Conservation (phyloP, 2,888 invertebrate species). For the Nezara viridula region DNA sequence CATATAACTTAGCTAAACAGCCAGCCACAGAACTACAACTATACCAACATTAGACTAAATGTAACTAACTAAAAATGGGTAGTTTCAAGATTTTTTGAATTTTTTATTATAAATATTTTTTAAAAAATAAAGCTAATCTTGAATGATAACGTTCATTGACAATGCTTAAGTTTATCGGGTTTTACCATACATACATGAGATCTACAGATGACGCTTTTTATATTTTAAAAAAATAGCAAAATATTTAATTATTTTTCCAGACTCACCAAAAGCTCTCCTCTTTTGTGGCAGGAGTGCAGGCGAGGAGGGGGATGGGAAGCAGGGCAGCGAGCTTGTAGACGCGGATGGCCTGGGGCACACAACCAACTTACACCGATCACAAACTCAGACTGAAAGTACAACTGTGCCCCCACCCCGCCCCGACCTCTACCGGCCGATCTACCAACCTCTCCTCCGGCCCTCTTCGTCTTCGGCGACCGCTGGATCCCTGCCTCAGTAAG, state of each 20-base stretch:
- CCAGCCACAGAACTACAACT: background rate
- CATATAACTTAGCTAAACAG: background rate
- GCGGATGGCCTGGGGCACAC: too few species aligned
- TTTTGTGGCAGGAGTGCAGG: background rate
- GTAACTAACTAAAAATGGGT: background rate
- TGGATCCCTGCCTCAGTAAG: background rate
- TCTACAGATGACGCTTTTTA: too few species aligned
- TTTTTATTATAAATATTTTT: too few species aligned
- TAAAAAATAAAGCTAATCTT: background rate
- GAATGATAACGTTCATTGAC: background rate
- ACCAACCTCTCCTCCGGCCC: background rate
- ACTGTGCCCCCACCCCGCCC: background rate
- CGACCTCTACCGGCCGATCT: conserved; percentile 5
- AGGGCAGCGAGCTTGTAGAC: too few species aligned
- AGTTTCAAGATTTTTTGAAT: too few species aligned
- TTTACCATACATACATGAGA: background rate
- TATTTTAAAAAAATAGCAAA: background rate
- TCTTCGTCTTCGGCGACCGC: background rate
- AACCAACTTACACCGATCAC: conserved; percentile 20
- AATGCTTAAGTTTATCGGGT: background rate
- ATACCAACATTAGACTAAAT: background rate
- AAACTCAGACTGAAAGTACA: conserved; percentile 46
- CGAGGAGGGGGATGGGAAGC: too few species aligned
- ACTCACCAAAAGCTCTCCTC: background rate
- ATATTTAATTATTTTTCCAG: background rate